Base-by-base conservation (phyloP, 2,888 invertebrate species). In the Lithophane socia region DNA sequence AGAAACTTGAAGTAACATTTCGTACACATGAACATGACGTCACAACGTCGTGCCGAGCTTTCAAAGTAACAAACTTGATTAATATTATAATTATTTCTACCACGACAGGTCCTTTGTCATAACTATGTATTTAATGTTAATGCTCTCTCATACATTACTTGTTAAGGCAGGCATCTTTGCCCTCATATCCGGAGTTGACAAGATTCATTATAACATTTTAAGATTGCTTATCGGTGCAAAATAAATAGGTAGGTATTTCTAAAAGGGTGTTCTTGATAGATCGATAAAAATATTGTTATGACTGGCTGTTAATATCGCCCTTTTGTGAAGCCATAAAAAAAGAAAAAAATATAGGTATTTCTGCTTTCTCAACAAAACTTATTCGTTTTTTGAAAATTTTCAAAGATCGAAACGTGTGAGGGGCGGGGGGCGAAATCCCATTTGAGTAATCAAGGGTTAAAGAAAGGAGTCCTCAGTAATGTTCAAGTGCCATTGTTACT, bases 81-180 rank as follows among this genome's bases (percentile, higher is more conserved):
- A 75, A 80, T 80, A 70, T 66, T 70, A 61, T 66, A 70, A 75
- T 80, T 80, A 80, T 70, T 69, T 69, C 61, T 61, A 56, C 42
- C 65, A 24, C n/a, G 69, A 75, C 54, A 70, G 54, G 49, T 37
- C 47, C 56, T 80, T 66, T 80, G 69, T 80, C 42, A 42, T 29
- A 68, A 75, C 69, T 80, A 75, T 66, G 42, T 80, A 49, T 79
- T 56, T 24, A 42, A 54, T 24, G 80, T 79, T 49, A 79, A 75
- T 68, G 49, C 44, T 56, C 29, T 44, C 60, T 70, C 66, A 13
- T 66, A 70, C 42, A 66, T 80, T 56, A 65, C 65, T 42, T 42
- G 60, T 37, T 77, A 58, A 21, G 42, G 49, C 24, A 56, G 49
- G 1, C 16, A 74, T 71, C 42, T 58, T 44, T 56, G 13, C n/a